Evolutionary conservation across 2,113 vertebrate species (phyloP).

Genomic region (Ranitomeya variabilis): DNA sequence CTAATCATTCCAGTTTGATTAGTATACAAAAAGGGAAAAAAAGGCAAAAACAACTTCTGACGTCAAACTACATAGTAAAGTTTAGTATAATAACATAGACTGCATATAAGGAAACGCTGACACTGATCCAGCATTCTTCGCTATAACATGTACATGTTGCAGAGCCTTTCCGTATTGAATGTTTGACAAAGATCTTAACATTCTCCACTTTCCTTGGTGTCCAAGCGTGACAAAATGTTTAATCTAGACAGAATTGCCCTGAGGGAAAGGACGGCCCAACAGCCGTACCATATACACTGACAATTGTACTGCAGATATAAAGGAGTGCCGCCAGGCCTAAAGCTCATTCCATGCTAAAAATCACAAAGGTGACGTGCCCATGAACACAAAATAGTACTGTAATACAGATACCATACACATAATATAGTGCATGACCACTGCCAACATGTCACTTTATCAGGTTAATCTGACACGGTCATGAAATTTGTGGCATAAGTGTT

Average conservation of each 20-base stretch:
- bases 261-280: conserved; percentile 40
- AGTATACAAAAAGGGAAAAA: neutral
- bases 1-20: neutral
- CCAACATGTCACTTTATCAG: neutral
- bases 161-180: conserved; percentile 2
- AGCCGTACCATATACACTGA: neutral
- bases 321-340: conserved; percentile 7
- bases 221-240: conserved; percentile 46
- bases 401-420: too few species aligned
- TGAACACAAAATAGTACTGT: too few species aligned
- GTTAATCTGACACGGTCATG: too few species aligned
- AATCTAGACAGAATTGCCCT: conserved; percentile 40
- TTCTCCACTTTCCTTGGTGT: conserved; percentile 45
- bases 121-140: conserved; percentile 14
- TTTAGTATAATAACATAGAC: neutral
- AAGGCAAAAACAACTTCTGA: neutral
- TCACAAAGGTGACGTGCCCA: neutral
- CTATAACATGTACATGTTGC: neutral
- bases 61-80: neutral
- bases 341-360: neutral
- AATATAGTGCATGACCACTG: neutral
- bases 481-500: too few species aligned
- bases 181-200: conserved; percentile 32
- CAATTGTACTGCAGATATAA: conserved; percentile 8
- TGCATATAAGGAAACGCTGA: neutral